Evolutionary conservation across 2,797 vertebrate genomes (phyloP), one percentile per base, ranked within the genome.

Genomic region (Gobio occitaniae): DNA sequence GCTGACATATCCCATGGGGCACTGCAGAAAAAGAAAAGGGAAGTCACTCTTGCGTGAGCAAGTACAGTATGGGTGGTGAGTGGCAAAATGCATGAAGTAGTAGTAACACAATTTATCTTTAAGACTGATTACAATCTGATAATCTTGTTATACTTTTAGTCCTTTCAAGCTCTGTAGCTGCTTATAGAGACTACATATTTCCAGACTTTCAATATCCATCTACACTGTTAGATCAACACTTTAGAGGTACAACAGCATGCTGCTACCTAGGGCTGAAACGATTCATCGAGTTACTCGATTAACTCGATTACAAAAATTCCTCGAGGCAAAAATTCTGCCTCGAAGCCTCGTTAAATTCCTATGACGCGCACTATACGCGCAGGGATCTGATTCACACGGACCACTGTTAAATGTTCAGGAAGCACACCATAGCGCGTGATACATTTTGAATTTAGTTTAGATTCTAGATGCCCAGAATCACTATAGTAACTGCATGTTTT

Each of bases 1-100:
- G 90, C 90, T 94, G 95, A 95, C 93, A 91, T 94, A 90, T 95
- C 95, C 94, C 95, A 84, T 47, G 4, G 91, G 95, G 93, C 90
- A 86, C 59, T 87, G 80, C 88, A 41, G 83, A 90, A 92, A 93
- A 92, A 91, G 92, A 19, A 63, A 83, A 63, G 61, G 69, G 70
- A 88, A 91, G 86, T 61, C 81, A 83, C 71, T 91, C 83, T 91
- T 92, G 83, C 79, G 82, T 89, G 89, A 89, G 75, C 85, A 81
- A 83, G 70, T 83, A 68, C 63, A 71, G 74, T 86, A 86, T 84
- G 65, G 50, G 48, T 79, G 69, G 78, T 76, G 54, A 88, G 82
- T 36, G 68, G 52, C 21, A 81, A 89, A 68, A 75, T 78, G 82
- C 48, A 72, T 83, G 83, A 81, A 84, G 76, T 21, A 77, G 76